A percentile compares a stretch with the other conserved stretches of the same genome.
Evolutionary conservation across 2,888 invertebrate species (phyloP).

Genomic region (Drosophila vallismaia): DNA sequence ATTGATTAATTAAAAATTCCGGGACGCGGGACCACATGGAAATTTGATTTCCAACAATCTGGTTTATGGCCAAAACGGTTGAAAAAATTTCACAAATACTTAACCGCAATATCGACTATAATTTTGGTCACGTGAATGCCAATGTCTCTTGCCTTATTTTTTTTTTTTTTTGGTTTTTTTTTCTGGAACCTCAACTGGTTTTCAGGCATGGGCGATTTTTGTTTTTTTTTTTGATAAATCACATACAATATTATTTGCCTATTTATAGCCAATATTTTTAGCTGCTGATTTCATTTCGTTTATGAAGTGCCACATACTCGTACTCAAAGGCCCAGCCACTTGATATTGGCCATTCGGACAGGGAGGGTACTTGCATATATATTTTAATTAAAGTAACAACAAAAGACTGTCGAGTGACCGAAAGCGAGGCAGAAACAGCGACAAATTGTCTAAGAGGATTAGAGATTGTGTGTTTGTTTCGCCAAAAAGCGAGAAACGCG

Average conservation of each 20-base stretch:
- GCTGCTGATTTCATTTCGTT: constrained; percentile 69
- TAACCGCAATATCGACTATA: background rate
- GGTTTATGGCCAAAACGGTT: constrained; percentile 25
- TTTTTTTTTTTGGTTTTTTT: constrained; percentile 7
- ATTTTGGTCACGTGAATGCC: constrained; percentile 57
- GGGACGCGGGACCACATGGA: constrained; percentile 1
- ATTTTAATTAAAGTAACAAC: constrained; percentile 44
- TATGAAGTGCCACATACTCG: constrained; percentile 20
- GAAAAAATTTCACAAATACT: constrained; percentile 20
- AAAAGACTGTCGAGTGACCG: constrained; percentile 22
- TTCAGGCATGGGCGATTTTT: constrained; percentile 7
- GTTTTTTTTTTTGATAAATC: constrained; percentile 4
- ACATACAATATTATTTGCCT: constrained; percentile 45
- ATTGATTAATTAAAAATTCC: constrained; percentile 35
- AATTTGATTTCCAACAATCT: constrained; percentile 27
- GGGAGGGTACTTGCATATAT: background rate
- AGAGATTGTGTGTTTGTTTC: constrained; percentile 17
- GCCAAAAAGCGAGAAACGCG: too few species aligned
- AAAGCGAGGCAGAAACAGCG: constrained; percentile 5
- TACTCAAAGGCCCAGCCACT: constrained; percentile 1
- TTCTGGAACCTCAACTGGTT: constrained; percentile 30
- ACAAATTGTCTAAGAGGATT: constrained; percentile 38
- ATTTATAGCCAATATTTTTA: constrained; percentile 72
- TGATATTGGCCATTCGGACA: background rate
- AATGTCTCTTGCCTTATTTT: constrained; percentile 7